Evolutionary conservation across 2,888 invertebrate genomes (phyloP).

Genomic region (Scaptomyza flava): DNA sequence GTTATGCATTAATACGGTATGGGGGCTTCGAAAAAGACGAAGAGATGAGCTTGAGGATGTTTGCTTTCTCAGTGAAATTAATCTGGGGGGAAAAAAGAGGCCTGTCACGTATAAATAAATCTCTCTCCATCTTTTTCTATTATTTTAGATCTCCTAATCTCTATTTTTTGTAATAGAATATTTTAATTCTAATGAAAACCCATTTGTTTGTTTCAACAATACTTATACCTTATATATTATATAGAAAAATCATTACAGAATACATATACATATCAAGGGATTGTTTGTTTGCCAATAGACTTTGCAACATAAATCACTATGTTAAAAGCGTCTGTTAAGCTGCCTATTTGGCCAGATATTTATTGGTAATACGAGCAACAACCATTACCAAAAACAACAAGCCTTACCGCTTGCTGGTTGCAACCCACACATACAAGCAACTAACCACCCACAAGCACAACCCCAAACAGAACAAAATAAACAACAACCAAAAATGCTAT

Average conservation of each 20-base stretch:
- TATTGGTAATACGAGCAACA: conserved; percentile 31
- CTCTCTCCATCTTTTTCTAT: not conserved
- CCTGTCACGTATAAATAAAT: not conserved
- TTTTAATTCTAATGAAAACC: not conserved
- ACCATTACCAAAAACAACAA: conserved; percentile 15
- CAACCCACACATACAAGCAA: conserved; percentile 17
- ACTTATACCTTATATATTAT: no score
- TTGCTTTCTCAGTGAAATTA: not conserved
- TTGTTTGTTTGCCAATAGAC: conserved; percentile 18
- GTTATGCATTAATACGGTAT: conserved; percentile 67
- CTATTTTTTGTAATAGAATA: not conserved
- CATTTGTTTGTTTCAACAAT: no score
- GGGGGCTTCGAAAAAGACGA: not conserved
- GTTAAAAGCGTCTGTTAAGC: conserved; percentile 23
- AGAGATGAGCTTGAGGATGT: no score
- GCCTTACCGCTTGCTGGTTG: not conserved
- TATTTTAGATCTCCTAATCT: not conserved
- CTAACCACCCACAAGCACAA: conserved; percentile 55
- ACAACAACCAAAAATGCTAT: conserved; percentile 4
- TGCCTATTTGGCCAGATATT: conserved; percentile 24
- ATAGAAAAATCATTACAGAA: no score
- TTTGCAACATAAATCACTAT: conserved; percentile 23
- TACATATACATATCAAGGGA: not conserved
- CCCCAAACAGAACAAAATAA: conserved; percentile 19
- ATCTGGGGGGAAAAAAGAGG: not conserved